Base-by-base conservation (phyloP, 1,140 invertebrate genomes). In the Pseudachorutes palmiensis region DNA sequence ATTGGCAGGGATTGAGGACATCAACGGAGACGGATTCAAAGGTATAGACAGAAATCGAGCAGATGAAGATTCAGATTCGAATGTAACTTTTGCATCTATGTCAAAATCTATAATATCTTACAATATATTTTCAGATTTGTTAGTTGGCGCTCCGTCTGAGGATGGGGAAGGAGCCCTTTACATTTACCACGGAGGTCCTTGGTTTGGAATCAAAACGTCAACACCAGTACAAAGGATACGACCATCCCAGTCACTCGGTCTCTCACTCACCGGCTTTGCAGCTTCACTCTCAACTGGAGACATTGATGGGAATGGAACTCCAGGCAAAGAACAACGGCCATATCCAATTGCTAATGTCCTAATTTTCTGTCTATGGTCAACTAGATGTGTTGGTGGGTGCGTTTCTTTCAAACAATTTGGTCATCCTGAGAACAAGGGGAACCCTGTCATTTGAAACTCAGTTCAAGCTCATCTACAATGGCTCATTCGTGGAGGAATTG, bases 111-210 rank as follows among this genome's bases (percentile, higher is more conserved):
- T 14, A 55, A 55, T 60, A 29, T 60, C 31, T 60, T 9, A 60
- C 14, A 29, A 32, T 12, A 31, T 48, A 2, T 5, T n/a, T 63
- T 63, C 14, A 82, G 80, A 81, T 73, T 70, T 81, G 28, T 79
- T 75, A 14, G 76, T 83, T 57, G 82, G 82, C 16, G 82, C 83
- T 22, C 83, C 82, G 0, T 84, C 80, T 75, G 82, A 82, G 61
- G 71, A 76, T 61, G 78, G 78, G 41, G 76, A 59, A n/a, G 81
- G 81, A n/a, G 77, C 80, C 14, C 77, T 84, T 1, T 84, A 83
- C 72, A 80, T 84, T 51, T 83, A 80, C 75, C 77, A 79, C 71
- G 82, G 82, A 41, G 16, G 2, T 12, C 41, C 26, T 41, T 5
- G 22, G 12, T 26, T 41, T 28, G 61, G 31, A 19, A 41, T 41